Evolutionary conservation across 2,113 vertebrate species (phyloP).

Genomic region (Ceratotherium simum): DNA sequence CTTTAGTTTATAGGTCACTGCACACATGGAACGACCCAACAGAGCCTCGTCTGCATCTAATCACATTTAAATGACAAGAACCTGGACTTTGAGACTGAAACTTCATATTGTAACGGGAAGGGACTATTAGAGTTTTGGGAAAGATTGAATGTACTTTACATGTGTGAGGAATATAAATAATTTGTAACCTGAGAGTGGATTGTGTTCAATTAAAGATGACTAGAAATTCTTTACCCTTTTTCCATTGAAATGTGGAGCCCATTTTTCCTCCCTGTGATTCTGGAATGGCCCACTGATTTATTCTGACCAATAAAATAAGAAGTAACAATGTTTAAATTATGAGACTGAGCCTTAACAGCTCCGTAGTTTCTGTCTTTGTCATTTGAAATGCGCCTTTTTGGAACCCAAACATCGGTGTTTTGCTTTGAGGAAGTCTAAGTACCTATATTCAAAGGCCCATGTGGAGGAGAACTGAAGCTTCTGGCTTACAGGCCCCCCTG

Average conservation of each 20-base stretch:
- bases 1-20: background rate
- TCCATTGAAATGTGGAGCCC: background rate
- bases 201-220: background rate
- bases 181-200: background rate
- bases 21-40: background rate
- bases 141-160: background rate
- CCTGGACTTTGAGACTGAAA: background rate
- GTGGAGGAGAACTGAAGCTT: background rate
- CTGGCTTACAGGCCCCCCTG: fast-evolving
- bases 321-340: background rate
- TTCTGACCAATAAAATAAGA: background rate
- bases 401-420: fast-evolving
- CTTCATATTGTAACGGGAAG: background rate
- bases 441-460: background rate
- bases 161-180: background rate
- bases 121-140: background rate
- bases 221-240: background rate
- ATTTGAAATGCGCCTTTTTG: background rate
- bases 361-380: background rate
- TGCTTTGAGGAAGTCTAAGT: background rate
- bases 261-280: background rate
- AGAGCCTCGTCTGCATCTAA: background rate
- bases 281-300: background rate
- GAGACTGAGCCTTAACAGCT: background rate
- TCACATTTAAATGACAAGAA: background rate